Percentiles rank a stretch among this genome's conserved stretches.
Evolutionary conservation across 2,888 invertebrate species (phyloP).

Genomic region (Volucella zonaria): DNA sequence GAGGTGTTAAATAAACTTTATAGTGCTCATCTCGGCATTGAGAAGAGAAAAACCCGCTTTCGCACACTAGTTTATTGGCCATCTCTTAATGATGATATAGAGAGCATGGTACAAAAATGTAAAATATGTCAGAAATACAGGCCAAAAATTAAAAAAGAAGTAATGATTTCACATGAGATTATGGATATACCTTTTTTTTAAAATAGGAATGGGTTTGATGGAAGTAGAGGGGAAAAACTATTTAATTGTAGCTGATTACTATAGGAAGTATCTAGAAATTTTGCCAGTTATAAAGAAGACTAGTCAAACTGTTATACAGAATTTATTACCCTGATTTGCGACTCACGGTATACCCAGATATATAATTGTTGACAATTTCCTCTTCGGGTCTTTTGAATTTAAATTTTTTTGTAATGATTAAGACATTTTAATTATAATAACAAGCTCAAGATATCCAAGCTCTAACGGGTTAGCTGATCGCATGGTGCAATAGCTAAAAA

Average conservation of each 20-base stretch:
- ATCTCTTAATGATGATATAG: too few species aligned
- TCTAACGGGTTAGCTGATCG: slow-evolving; percentile 72
- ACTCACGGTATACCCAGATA: slow-evolving; percentile 71
- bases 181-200: slow-evolving; percentile 26
- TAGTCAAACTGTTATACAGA: slow-evolving; percentile 4
- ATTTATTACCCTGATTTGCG: slow-evolving; percentile 6
- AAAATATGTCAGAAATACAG: slow-evolving; percentile 32
- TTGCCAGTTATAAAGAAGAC: slow-evolving; percentile 69
- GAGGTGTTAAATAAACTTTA: too few species aligned
- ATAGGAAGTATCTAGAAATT: slow-evolving; percentile 9
- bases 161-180: slow-evolving; percentile 26
- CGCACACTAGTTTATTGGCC: too few species aligned
- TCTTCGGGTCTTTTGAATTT: slow-evolving; percentile 73
- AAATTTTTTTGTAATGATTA: slow-evolving; percentile 71
- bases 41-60: too few species aligned
- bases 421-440: slow-evolving; percentile 67
- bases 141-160: slow-evolving; percentile 8
- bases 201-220: slow-evolving; percentile 76
- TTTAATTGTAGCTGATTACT: slow-evolving; percentile 67
- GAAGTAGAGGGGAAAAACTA: too few species aligned
- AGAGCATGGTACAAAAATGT: neutral
- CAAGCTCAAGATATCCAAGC: slow-evolving; percentile 67
- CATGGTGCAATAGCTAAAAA: too few species aligned
- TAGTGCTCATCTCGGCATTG: too few species aligned
- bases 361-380: slow-evolving; percentile 74